Evolutionary conservation across 2,113 vertebrate genomes (phyloP).

Genomic region (Colinus virginianus): DNA sequence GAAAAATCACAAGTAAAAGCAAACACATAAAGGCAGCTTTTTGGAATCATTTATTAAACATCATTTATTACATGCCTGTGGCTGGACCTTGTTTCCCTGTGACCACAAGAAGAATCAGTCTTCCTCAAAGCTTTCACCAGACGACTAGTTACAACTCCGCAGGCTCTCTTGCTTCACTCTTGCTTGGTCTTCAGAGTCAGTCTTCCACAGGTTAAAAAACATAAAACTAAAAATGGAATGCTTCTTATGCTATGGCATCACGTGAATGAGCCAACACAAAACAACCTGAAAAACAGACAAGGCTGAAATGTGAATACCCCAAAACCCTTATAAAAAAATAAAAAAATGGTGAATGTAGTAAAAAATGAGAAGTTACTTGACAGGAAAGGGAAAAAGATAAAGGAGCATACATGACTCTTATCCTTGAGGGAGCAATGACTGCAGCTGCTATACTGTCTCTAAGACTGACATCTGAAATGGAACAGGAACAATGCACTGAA

Average conservation of each 20-base stretch:
- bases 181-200: not conserved
- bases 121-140: conserved; percentile 36
- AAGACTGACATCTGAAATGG: not conserved
- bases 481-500: not conserved
- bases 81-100: conserved; percentile 45
- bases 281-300: conserved; percentile 69
- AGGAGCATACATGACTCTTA: not conserved
- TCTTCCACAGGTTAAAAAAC: not conserved
- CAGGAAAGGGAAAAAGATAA: not conserved
- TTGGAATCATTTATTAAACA: conserved; percentile 71
- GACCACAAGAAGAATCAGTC: conserved; percentile 62
- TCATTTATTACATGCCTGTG: conserved; percentile 60
- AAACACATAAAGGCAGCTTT: conserved; percentile 66
- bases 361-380: conserved; percentile 15
- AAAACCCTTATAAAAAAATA: not conserved
- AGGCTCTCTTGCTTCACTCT: not conserved
- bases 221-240: not conserved
- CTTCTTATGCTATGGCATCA: not conserved
- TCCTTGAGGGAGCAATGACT: not conserved
- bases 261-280: not conserved
- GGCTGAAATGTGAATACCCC: conserved; percentile 6
- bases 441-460: not conserved
- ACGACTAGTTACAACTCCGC: not conserved
- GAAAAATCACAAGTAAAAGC: conserved; percentile 40
- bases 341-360: not conserved